phyloP scores from a whole-genome alignment of 2,888 invertebrate genomes.

The Cantharis flavilabris region DNA sequence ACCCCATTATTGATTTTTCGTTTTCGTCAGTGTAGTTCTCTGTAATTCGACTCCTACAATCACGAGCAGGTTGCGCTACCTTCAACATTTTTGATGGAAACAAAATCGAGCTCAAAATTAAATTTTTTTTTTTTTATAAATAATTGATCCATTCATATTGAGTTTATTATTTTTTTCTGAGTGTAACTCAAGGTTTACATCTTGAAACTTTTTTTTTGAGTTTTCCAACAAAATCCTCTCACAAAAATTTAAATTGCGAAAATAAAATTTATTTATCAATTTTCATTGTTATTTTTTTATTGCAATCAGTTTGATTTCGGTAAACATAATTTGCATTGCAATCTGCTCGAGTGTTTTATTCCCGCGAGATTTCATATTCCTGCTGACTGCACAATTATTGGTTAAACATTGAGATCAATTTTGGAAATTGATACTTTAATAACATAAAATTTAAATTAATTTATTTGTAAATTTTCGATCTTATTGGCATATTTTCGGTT shows the following conservation, averaged over 20 bases:
- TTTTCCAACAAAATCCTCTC: not conserved
- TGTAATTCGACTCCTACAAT: not conserved
- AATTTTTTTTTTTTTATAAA: not conserved
- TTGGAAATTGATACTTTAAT: constrained; percentile 46
- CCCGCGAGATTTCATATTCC: constrained; percentile 43
- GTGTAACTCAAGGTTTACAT: too few species aligned
- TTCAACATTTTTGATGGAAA: not conserved
- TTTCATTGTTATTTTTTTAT: constrained; percentile 32
- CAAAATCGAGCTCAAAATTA: not conserved
- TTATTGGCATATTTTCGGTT: not conserved
- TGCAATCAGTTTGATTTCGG: constrained; percentile 41
- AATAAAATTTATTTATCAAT: not conserved
- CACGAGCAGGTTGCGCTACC: not conserved
- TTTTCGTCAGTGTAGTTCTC: not conserved
- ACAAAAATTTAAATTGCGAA: not conserved
- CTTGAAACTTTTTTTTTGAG: too few species aligned
- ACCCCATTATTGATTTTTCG: not conserved
- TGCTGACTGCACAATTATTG: constrained; percentile 56
- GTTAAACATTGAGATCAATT: constrained; percentile 55
- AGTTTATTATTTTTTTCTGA: not conserved
- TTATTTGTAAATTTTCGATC: constrained; percentile 1
- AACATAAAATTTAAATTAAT: constrained; percentile 7
- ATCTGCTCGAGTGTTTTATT: constrained; percentile 45
- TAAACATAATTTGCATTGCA: constrained; percentile 55
- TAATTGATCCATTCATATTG: too few species aligned